Evolutionary conservation across 2,113 vertebrate genomes (phyloP).

Genomic region (Dendrocopos noguchii): DNA sequence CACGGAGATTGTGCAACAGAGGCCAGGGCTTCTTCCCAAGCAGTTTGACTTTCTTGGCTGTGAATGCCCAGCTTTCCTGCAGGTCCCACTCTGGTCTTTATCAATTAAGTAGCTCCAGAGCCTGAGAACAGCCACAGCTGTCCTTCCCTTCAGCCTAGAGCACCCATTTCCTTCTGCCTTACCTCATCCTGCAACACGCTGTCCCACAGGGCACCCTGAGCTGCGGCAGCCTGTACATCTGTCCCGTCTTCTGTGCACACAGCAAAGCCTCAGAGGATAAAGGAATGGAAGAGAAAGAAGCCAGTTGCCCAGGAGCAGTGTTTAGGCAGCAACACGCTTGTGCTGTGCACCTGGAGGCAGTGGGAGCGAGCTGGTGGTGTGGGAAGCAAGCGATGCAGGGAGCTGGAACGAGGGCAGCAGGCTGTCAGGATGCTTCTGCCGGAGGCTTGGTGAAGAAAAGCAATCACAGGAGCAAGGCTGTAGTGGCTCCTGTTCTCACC

Average conservation of each 20-base stretch:
- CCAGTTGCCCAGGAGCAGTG: not conserved
- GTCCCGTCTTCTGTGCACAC: not conserved
- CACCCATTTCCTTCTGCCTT: slow-evolving; percentile 55
- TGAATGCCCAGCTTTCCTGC: slow-evolving; percentile 8
- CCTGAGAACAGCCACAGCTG: slow-evolving; percentile 12
- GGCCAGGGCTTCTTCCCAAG: not conserved
- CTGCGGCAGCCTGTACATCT: slow-evolving; percentile 18
- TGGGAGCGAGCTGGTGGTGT: fast-evolving
- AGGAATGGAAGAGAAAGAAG: not conserved
- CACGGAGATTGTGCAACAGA: not conserved
- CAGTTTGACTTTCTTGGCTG: slow-evolving; percentile 4
- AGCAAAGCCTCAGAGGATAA: not conserved
- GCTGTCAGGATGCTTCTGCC: not conserved
- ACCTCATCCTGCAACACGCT: not conserved
- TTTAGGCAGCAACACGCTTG: not conserved
- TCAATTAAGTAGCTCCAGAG: slow-evolving; percentile 24
- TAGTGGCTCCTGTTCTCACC: not conserved
- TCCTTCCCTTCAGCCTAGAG: not conserved
- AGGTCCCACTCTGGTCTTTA: not conserved
- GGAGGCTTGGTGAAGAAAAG: not conserved
- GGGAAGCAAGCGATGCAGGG: not conserved
- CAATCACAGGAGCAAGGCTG: not conserved
- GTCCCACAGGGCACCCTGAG: not conserved
- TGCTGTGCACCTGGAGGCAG: not conserved
- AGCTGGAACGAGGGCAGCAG: not conserved